Percentiles rank a stretch among this genome's conserved stretches.
Evolutionary conservation across 2,888 invertebrate species (phyloP).

Genomic region (Rhodophaea formosa): DNA sequence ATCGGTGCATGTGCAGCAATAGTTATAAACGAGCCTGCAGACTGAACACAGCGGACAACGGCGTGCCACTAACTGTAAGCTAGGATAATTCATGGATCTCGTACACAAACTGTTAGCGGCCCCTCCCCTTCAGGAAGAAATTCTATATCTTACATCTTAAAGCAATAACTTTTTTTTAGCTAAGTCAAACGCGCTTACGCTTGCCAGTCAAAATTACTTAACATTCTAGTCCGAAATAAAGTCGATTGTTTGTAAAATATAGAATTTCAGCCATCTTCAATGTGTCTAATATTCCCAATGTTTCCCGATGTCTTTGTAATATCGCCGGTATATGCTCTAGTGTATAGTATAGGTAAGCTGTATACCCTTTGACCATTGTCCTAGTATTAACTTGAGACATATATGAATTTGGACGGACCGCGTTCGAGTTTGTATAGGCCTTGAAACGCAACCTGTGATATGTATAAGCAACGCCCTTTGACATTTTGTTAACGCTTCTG

Average conservation of each 20-base stretch:
- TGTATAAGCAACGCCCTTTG: constrained; percentile 48
- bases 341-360: constrained; percentile 31
- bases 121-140: background rate
- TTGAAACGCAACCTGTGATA: constrained; percentile 64
- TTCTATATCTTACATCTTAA: constrained; percentile 13
- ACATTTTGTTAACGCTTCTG: constrained; percentile 30
- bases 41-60: constrained; percentile 19
- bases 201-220: constrained; percentile 8
- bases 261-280: constrained; percentile 10
- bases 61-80: constrained; percentile 35
- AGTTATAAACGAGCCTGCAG: background rate
- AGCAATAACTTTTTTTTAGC: background rate
- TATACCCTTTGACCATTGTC: constrained; percentile 41
- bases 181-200: background rate
- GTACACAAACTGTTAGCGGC: constrained; percentile 25
- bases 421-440: constrained; percentile 39
- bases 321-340: constrained; percentile 36
- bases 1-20: background rate
- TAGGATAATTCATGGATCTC: constrained; percentile 40
- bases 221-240: constrained; percentile 6
- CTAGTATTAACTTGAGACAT: constrained; percentile 43
- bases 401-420: constrained; percentile 32
- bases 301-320: constrained; percentile 28
- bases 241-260: constrained; percentile 9
- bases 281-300: constrained; percentile 22